These are phyloP conservation scores for Carettochelys insculpta DNA, from an alignment of 2,113 vertebrate genomes.

Conservation along the genomic window DNA sequence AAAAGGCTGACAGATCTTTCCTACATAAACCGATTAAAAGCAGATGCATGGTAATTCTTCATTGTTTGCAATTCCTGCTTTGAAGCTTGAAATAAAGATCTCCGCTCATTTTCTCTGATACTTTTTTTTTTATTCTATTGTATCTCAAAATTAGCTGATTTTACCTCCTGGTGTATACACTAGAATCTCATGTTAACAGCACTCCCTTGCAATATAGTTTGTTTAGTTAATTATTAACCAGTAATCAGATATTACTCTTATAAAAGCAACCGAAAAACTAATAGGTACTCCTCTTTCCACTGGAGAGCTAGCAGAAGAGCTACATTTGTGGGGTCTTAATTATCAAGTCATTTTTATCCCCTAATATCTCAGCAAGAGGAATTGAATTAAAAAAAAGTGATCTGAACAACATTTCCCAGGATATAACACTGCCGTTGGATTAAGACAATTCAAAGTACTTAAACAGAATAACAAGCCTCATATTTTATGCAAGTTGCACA, in stretches of 20 bases:
- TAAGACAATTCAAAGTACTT: background rate
- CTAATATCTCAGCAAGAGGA: constrained; percentile 23
- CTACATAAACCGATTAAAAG: background rate
- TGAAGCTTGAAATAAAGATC: background rate
- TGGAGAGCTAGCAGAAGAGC: background rate
- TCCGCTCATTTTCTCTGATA: background rate
- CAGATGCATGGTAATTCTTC: constrained; percentile 8
- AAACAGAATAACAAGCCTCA: background rate
- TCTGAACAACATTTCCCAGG: background rate
- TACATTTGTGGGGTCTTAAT: background rate
- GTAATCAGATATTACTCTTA: background rate
- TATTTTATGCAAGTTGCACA: background rate
- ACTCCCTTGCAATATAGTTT: background rate
- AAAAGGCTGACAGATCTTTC: background rate
- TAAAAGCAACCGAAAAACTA: background rate
- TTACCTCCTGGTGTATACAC: background rate
- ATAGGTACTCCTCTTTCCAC: background rate
- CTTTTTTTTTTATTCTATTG: constrained; percentile 32
- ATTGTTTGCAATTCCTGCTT: background rate
- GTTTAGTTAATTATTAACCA: constrained; percentile 24
- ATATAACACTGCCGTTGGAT: constrained; percentile 10
- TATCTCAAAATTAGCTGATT: background rate
- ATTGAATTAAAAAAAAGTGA: background rate
- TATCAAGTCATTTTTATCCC: background rate
- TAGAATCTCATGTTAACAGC: background rate